These are phyloP conservation scores for Limonius californicus DNA, from an alignment of 1,140 invertebrate genomes.

Conservation along the genomic window DNA sequence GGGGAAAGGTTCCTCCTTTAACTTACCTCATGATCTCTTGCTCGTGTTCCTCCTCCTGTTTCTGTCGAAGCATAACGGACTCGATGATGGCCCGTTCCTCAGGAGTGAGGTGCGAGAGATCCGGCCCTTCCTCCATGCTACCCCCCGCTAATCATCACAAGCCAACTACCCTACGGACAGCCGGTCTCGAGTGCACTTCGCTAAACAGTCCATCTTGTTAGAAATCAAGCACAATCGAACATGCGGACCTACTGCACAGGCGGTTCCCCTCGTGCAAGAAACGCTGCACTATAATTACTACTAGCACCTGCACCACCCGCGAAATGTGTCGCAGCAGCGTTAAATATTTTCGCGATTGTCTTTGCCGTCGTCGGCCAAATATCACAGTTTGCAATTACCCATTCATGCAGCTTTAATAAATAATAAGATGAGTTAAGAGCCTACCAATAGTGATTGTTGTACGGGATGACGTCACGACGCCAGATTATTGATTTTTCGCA, in stretches of 20 bases:
- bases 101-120: constrained; percentile 95
- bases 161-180: constrained; percentile 18
- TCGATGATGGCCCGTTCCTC: constrained; percentile 97
- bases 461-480: constrained; percentile 36
- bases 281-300: background rate
- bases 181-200: background rate
- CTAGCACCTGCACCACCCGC: background rate
- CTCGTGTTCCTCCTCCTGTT: constrained; percentile 94
- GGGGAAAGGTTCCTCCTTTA: too few relatives aligned
- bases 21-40: constrained; percentile 89
- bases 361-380: constrained; percentile 39
- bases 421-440: constrained; percentile 46
- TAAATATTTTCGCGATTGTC: constrained; percentile 26
- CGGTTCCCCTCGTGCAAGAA: background rate
- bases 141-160: constrained; percentile 33
- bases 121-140: constrained; percentile 76
- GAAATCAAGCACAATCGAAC: constrained; percentile 9
- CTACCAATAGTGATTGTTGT: constrained; percentile 38
- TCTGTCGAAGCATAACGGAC: constrained; percentile 91
- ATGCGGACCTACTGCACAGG: background rate
- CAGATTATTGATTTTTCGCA: background rate
- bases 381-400: constrained; percentile 47
- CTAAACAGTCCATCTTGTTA: constrained; percentile 9
- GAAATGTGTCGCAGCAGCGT: background rate
- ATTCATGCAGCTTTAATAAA: constrained; percentile 49